Base-by-base conservation (phyloP, 2,888 invertebrate genomes). In the Venusia cambrica region DNA sequence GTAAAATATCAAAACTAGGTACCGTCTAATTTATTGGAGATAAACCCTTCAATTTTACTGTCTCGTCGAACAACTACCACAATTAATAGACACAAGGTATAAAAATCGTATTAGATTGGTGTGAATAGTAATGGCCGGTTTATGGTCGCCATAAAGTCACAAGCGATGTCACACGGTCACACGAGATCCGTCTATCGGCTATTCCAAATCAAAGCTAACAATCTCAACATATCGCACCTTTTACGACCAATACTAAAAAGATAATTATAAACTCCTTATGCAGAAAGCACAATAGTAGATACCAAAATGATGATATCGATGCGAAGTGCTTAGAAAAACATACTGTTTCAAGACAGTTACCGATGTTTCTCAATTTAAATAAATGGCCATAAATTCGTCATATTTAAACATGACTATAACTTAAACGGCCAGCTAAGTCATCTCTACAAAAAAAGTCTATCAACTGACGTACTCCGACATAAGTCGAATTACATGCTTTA, bases 61-160 rank as follows among this genome's bases (percentile, higher is more conserved):
- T 51, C 63, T 56, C 51, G 65, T 66, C 65, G 49, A 62, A 69
- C 71, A 69, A 73, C 72, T 70, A 69, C 66, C 60, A 67, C 66
- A 73, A 77, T 76, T 78, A 76, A 74, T 72, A 75, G 61, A 65
- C 56, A 63, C 40, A 54, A 62, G 59, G 59, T 61, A 73, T 76
- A 78, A 75, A 74, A 78, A 70, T 70, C 67, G 71, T 71, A 74
- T 75, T 70, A 75, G 66, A 73, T 67, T 63, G 61, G 67, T 71
- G 73, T 76, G 74, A 76, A 80, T 76, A 60, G 70, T 73, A 73
- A 76, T 71, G 59, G 64, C 55, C 59, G 48, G 60, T 77, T 79
- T 79, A 80, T 72, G 54, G 61, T 36, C 39, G 47, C 62, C 53
- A 73, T 80, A 76, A 79, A 81, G 62, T 56, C 62, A 68, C 66